Evolutionary conservation across 2,888 invertebrate genomes (phyloP).

Genomic region (Thymelicus sylvestris): DNA sequence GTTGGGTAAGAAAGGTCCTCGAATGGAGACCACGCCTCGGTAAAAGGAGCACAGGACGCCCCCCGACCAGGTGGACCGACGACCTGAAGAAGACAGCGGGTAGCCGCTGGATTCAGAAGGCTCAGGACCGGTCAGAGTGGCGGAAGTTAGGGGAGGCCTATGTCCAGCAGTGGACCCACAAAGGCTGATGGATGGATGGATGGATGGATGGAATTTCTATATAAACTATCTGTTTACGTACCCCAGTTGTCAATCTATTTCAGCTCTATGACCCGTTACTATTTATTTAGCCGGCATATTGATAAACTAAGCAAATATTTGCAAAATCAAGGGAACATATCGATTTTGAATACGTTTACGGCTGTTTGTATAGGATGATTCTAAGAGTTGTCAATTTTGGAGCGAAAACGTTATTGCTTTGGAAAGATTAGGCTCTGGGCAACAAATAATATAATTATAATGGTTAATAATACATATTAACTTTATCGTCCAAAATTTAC

Average conservation of each 20-base stretch:
- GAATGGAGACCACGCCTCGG: no score
- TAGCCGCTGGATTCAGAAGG: no score
- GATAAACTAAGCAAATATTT: conserved; percentile 30
- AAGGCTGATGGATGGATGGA: no score
- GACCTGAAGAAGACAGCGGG: no score
- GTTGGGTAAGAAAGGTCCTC: no score
- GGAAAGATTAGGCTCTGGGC: conserved; percentile 1
- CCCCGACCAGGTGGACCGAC: no score
- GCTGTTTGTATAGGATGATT: conserved; percentile 39
- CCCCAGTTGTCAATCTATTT: not conserved
- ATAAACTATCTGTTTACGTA: not conserved
- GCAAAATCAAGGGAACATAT: conserved; percentile 25
- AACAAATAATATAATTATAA: not conserved
- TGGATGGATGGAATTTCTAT: no score
- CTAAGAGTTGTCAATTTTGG: conserved; percentile 36
- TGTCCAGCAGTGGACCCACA: no score
- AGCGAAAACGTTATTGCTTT: conserved; percentile 27
- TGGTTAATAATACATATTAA: not conserved
- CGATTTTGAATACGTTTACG: conserved; percentile 36
- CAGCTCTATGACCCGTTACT: conserved; percentile 6
- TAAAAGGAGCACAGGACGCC: no score
- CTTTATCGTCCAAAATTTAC: no score
- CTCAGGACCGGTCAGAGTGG: no score
- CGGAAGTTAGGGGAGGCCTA: no score
- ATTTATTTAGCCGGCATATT: conserved; percentile 19